Percentiles rank a stretch among this genome's conserved stretches.
phyloP scores from a whole-genome alignment of 2,113 vertebrate genomes.

The Machaerirhynchus nigripectus region DNA sequence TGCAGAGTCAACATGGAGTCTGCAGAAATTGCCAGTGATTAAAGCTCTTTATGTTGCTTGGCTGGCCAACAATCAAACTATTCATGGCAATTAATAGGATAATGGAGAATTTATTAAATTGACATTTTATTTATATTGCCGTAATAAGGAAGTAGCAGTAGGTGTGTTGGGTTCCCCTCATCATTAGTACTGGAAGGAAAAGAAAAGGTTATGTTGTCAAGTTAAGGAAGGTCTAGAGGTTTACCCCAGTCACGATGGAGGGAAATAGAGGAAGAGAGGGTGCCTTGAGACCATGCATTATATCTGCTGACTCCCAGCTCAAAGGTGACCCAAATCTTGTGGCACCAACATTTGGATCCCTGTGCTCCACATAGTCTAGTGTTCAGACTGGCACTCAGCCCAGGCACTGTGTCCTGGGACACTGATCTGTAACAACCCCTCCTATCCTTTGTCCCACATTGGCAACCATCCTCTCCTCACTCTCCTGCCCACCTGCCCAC shows the following conservation, averaged over 20 bases:
- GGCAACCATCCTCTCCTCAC: slow-evolving; percentile 24
- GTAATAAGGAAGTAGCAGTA: background rate
- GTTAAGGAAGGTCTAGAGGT: background rate
- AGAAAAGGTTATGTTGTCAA: background rate
- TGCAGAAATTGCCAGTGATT: background rate
- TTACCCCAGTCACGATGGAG: background rate
- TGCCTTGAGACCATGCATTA: background rate
- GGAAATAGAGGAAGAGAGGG: background rate
- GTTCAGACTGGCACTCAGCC: background rate
- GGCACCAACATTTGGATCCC: background rate
- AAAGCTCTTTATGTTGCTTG: background rate
- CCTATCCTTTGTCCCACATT: background rate
- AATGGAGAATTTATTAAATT: background rate
- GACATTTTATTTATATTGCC: background rate
- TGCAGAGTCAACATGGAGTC: background rate
- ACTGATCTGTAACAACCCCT: background rate
- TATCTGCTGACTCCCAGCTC: background rate
- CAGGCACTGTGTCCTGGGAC: background rate
- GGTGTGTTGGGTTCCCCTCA: background rate
- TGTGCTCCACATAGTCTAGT: background rate
- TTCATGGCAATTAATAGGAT: background rate
- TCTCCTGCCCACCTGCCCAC: background rate
- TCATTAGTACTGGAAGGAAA: background rate
- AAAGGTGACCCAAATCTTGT: background rate
- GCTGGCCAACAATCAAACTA: background rate